Conservation (phyloP, 2,113 vertebrate genomes). For the Ameiurus melas region DNA sequence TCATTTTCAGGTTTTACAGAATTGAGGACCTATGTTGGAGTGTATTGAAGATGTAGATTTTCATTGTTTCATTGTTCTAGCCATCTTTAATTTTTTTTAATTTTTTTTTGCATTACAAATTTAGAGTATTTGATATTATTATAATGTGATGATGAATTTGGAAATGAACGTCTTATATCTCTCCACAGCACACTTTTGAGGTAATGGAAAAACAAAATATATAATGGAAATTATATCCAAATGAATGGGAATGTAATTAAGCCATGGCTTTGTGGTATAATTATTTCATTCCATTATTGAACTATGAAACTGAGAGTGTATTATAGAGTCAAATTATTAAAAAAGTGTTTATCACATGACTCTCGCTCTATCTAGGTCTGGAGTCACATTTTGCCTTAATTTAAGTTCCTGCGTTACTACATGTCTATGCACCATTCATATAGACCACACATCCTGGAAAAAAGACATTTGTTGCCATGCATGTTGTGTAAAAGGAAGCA, state of each 20-base stretch:
- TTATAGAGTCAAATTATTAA: constrained; percentile 20
- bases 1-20: constrained; percentile 36
- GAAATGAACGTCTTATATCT: not conserved
- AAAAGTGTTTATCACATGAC: constrained; percentile 2
- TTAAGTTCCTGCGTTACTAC: too few relatives aligned
- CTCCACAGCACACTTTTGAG: not conserved
- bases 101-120: not conserved
- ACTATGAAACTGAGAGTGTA: constrained; percentile 18
- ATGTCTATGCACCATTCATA: not conserved
- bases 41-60: not conserved
- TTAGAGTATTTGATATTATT: not conserved
- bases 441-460: not conserved
- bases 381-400: not conserved
- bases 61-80: not conserved
- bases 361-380: not conserved
- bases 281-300: constrained; percentile 4
- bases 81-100: not conserved
- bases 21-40: constrained; percentile 24
- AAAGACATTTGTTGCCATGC: too few relatives aligned
- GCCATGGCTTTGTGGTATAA: not conserved
- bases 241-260: constrained; percentile 14
- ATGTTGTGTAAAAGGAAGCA: not conserved
- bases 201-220: not conserved
- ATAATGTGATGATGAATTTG: not conserved
- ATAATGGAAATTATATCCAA: not conserved